Conservation (phyloP, 2,888 invertebrate species). For the Laspeyria flexula region DNA sequence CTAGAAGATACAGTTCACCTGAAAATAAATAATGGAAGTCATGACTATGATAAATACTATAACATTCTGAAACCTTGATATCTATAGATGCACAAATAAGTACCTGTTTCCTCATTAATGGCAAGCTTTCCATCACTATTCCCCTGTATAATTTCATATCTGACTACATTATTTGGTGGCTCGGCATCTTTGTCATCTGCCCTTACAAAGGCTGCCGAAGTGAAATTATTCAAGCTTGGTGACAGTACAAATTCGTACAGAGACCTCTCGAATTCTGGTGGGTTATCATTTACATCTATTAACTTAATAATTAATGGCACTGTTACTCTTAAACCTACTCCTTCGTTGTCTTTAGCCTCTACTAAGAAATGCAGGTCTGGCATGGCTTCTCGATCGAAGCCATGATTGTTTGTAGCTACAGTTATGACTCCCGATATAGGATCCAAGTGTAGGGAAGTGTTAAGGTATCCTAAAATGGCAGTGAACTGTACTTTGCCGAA, state of each 20-base stretch:
- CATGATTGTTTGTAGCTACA: constrained; percentile 90
- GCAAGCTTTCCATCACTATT: constrained; percentile 91
- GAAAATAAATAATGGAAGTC: constrained; percentile 48
- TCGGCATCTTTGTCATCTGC: constrained; percentile 94
- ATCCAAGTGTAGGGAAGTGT: constrained; percentile 92
- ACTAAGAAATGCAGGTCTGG: constrained; percentile 92
- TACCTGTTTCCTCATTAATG: constrained; percentile 91
- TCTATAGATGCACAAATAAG: constrained; percentile 5
- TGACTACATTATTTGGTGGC: constrained; percentile 93
- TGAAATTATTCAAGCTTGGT: constrained; percentile 90
- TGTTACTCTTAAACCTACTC: constrained; percentile 91
- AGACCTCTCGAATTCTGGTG: constrained; percentile 92
- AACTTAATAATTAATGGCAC: constrained; percentile 91
- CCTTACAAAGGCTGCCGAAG: constrained; percentile 91
- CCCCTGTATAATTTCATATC: constrained; percentile 93
- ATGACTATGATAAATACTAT: too few relatives aligned
- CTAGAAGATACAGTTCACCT: constrained; percentile 89
- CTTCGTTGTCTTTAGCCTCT: constrained; percentile 95
- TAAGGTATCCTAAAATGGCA: constrained; percentile 91
- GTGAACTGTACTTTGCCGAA: constrained; percentile 93
- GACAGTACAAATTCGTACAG: constrained; percentile 93
- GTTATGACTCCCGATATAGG: constrained; percentile 92
- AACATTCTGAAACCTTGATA: too few relatives aligned
- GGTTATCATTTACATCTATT: constrained; percentile 94
- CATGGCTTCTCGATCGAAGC: constrained; percentile 93